Evolutionary conservation across 2,888 invertebrate species (phyloP).

Genomic region (Cyaniris semiargus): DNA sequence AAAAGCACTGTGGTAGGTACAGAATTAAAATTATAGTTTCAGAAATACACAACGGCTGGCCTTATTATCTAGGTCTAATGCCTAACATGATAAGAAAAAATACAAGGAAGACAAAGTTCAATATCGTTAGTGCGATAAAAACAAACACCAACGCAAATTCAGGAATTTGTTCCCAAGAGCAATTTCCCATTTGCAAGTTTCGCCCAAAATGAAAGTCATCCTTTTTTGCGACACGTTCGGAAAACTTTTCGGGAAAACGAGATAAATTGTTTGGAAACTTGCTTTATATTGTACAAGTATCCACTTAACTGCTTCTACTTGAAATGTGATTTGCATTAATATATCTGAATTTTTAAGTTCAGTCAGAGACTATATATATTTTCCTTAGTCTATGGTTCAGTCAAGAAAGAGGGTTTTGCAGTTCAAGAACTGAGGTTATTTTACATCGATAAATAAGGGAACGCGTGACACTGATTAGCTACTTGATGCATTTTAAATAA

Average conservation of each 20-base stretch:
- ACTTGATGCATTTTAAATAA: no score
- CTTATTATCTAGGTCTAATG: not conserved
- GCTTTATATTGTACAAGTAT: not conserved
- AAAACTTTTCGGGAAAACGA: constrained; percentile 16
- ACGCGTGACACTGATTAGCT: no score
- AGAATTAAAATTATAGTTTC: no score
- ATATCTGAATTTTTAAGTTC: not conserved
- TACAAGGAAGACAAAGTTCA: not conserved
- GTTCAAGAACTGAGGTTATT: no score
- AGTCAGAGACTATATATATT: no score
- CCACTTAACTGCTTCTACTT: not conserved
- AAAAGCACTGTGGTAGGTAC: no score
- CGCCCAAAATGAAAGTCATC: constrained; percentile 16
- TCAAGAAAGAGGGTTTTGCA: not conserved
- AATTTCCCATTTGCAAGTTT: constrained; percentile 24
- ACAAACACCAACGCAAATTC: not conserved
- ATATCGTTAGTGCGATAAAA: not conserved
- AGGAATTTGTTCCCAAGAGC: constrained; percentile 7
- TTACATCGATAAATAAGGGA: no score
- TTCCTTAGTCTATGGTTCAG: no score
- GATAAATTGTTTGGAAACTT: constrained; percentile 26
- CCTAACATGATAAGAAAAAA: not conserved
- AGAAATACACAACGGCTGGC: no score
- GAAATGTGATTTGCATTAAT: not conserved
- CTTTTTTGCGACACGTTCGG: constrained; percentile 18